Evolutionary conservation across 2,888 invertebrate species (phyloP).

Genomic region (Arenicola marina): DNA sequence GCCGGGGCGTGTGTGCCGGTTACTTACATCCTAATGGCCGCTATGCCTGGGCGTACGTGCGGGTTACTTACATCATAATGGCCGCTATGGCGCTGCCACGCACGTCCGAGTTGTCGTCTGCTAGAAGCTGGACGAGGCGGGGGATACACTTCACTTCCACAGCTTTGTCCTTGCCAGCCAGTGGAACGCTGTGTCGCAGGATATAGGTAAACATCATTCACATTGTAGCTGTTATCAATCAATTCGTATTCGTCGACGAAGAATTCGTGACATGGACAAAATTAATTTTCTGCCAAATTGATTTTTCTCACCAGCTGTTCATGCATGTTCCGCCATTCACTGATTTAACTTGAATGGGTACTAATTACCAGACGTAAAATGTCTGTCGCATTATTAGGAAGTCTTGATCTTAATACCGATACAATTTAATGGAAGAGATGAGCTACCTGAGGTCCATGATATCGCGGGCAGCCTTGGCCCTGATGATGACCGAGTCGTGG

Average conservation of each 20-base stretch:
- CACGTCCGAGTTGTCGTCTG: slow-evolving; percentile 48
- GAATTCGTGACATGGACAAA: no score
- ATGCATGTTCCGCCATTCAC: no score
- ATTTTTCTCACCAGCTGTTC: no score
- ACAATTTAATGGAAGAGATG: no score
- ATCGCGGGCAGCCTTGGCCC: slow-evolving; percentile 57
- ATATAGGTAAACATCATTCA: no score
- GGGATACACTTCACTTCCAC: slow-evolving; percentile 55
- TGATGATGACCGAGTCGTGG: slow-evolving; percentile 45
- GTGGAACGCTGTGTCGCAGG: slow-evolving; percentile 46
- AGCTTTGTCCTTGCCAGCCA: slow-evolving; percentile 59
- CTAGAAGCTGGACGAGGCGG: slow-evolving; percentile 51
- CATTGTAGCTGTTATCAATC: no score
- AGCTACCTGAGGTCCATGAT: slow-evolving; percentile 60
- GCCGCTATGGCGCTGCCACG: slow-evolving; percentile 59
- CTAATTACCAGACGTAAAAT: no score
- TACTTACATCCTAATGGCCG: slow-evolving; percentile 57
- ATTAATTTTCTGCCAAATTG: no score
- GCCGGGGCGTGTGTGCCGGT: background rate
- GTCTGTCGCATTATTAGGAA: no score
- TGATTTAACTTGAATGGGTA: no score
- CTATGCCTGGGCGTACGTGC: slow-evolving; percentile 43
- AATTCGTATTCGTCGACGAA: no score
- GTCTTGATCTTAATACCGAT: no score
- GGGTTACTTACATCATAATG: slow-evolving; percentile 50